Conservation (phyloP, 2,113 vertebrate species). For the Philantomba maxwellii region DNA sequence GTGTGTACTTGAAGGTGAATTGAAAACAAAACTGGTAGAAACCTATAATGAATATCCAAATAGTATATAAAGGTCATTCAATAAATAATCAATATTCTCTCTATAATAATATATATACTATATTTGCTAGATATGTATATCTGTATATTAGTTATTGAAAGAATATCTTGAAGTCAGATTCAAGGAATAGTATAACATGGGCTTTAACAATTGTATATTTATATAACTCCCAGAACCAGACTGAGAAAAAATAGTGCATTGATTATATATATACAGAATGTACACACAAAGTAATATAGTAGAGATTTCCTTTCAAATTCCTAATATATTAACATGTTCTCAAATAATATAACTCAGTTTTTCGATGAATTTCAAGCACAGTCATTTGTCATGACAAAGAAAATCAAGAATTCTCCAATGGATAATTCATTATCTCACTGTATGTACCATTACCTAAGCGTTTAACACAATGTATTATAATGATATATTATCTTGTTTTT, state of each 20-base stretch:
- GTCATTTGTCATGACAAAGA: not conserved
- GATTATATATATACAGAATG: not conserved
- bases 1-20: constrained; percentile 48
- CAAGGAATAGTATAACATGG: not conserved
- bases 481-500: not conserved
- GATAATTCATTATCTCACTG: not conserved
- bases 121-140: not conserved
- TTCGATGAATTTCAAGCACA: not conserved
- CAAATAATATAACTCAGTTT: not conserved
- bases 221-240: not conserved
- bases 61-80: not conserved
- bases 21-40: constrained; percentile 29
- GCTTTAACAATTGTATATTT: not conserved
- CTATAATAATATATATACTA: not conserved
- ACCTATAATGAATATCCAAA: not conserved
- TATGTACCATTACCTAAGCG: not conserved
- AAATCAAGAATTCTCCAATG: not conserved
- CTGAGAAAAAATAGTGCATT: not conserved
- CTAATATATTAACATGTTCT: not conserved
- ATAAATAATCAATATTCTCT: not conserved
- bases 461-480: not conserved
- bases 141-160: not conserved
- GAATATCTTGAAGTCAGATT: not conserved
- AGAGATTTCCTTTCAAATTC: not conserved
- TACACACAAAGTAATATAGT: not conserved